Evolutionary conservation across 2,888 invertebrate species (phyloP).

Genomic region (Hemaris fuciformis): DNA sequence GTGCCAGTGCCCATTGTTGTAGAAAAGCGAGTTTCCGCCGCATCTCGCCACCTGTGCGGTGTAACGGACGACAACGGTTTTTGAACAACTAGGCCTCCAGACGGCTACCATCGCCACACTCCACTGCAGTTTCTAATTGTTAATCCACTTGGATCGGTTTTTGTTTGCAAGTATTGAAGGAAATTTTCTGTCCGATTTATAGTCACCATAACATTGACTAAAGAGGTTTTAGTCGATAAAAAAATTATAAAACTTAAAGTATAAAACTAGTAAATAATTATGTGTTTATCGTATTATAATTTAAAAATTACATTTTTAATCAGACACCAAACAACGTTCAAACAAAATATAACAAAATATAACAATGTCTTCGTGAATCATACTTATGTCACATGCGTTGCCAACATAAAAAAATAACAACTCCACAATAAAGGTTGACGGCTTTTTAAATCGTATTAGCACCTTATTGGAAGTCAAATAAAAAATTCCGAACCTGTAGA

Average conservation of each 20-base stretch:
- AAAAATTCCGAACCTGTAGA: background rate
- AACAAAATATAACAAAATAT: conserved; percentile 34
- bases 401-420: conserved; percentile 39
- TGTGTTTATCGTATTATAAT: too few species aligned
- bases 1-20: conserved; percentile 59
- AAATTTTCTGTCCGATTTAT: background rate
- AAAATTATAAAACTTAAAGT: too few species aligned
- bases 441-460: conserved; percentile 5
- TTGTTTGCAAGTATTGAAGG: too few species aligned
- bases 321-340: too few species aligned
- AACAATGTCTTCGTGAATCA: conserved; percentile 43
- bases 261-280: too few species aligned
- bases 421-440: background rate
- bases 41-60: conserved; percentile 45
- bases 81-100: conserved; percentile 65
- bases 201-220: too few species aligned
- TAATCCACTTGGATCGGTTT: conserved; percentile 14
- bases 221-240: too few species aligned
- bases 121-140: conserved; percentile 51
- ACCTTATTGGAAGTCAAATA: background rate
- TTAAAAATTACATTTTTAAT: too few species aligned
- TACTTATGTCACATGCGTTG: conserved; percentile 28
- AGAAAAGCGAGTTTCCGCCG: conserved; percentile 52
- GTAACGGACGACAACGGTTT: conserved; percentile 68
- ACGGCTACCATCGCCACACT: conserved; percentile 43